Evolutionary conservation across 2,113 vertebrate species (phyloP).

Genomic region (Leptodactylus fuscus): DNA sequence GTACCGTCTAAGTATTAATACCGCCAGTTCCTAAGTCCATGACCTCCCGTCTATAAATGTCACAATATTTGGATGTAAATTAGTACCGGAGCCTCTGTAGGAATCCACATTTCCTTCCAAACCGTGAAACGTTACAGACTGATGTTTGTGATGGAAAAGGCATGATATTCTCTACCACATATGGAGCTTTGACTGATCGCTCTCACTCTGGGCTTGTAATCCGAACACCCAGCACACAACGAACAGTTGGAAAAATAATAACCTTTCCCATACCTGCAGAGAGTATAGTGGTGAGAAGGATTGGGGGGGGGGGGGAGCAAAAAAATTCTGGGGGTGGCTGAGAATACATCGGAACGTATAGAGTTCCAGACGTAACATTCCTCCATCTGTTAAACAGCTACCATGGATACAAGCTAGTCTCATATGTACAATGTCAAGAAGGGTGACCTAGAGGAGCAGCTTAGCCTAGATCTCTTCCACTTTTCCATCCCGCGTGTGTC

Average conservation of each 20-base stretch:
- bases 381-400: slow-evolving; percentile 45
- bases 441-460: background rate
- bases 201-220: slow-evolving; percentile 30
- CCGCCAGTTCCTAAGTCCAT: background rate
- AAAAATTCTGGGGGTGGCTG: background rate
- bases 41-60: background rate
- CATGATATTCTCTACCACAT: slow-evolving; percentile 29
- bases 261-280: slow-evolving; percentile 36
- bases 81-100: background rate
- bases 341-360: background rate
- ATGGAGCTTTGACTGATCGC: slow-evolving; percentile 16
- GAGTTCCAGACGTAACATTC: slow-evolving; percentile 31
- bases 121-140: slow-evolving; percentile 10
- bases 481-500: background rate
- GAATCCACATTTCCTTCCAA: slow-evolving; percentile 15
- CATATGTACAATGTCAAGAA: background rate
- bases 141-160: slow-evolving; percentile 36
- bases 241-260: slow-evolving; percentile 45
- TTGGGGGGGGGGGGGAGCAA: background rate
- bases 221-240: slow-evolving; percentile 11
- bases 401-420: slow-evolving; percentile 5
- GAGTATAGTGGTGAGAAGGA: slow-evolving; percentile 6
- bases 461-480: background rate
- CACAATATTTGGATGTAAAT: slow-evolving; percentile 24
- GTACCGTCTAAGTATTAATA: background rate